phyloP scores from a whole-genome alignment of 2,797 vertebrate genomes.

The Brachymystax lenok region DNA sequence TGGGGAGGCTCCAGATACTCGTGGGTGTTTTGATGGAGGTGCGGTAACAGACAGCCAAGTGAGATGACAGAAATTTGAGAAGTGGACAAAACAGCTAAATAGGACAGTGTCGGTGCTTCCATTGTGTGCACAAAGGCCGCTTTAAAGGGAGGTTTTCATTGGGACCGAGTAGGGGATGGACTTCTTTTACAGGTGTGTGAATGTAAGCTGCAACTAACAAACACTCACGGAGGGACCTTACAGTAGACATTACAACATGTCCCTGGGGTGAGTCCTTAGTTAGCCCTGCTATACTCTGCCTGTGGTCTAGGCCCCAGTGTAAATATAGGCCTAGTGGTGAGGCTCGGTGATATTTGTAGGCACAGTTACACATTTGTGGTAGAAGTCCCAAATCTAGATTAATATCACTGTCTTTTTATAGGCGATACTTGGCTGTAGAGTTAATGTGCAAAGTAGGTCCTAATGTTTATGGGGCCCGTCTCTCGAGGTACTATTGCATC shows the following conservation, averaged over 20 bases:
- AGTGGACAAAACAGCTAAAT: slow-evolving; percentile 48
- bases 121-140: slow-evolving; percentile 9
- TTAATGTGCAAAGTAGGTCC: not conserved
- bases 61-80: slow-evolving; percentile 48
- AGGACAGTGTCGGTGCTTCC: slow-evolving; percentile 40
- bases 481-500: not conserved
- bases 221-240: slow-evolving; percentile 13
- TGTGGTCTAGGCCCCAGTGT: slow-evolving; percentile 1
- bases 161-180: not conserved
- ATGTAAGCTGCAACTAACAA: not conserved
- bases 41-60: not conserved
- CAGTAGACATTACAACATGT: slow-evolving; percentile 15
- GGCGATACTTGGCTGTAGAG: not conserved
- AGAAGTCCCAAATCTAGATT: not conserved
- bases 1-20: not conserved
- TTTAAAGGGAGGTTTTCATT: not conserved
- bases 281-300: not conserved
- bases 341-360: not conserved
- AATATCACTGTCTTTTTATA: not conserved
- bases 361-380: not conserved
- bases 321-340: slow-evolving; percentile 2
- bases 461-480: not conserved
- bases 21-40: not conserved
- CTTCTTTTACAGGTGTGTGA: slow-evolving; percentile 13
- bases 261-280: not conserved